A percentile compares a stretch with the other conserved stretches of the same genome.
These are phyloP conservation scores for Nematolebias whitei DNA, from an alignment of 2,113 vertebrate species.

Conservation along the genomic window DNA sequence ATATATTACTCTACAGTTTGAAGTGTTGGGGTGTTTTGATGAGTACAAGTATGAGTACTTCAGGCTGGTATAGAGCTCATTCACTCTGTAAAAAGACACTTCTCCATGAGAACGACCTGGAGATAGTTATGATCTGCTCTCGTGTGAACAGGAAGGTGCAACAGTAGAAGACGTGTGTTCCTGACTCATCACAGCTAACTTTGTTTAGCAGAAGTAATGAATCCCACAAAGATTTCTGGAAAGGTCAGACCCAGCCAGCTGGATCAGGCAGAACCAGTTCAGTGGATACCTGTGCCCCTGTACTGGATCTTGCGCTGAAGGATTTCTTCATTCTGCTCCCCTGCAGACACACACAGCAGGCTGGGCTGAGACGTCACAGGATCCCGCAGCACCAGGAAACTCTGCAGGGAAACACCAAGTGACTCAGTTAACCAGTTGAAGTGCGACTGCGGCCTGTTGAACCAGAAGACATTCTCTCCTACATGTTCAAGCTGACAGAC, in stretches of 20 bases:
- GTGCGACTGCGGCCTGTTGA: slow-evolving; percentile 4
- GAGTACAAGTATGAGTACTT: too few species aligned
- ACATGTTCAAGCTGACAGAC: background rate
- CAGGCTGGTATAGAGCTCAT: too few species aligned
- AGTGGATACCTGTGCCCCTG: slow-evolving; percentile 52
- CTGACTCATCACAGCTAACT: background rate
- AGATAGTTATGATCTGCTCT: too few species aligned
- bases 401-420: slow-evolving; percentile 59
- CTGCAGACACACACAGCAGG: slow-evolving; percentile 70
- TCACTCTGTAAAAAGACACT: too few species aligned
- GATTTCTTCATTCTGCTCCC: slow-evolving; percentile 39
- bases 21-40: too few species aligned
- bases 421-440: slow-evolving; percentile 39
- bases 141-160: background rate
- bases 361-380: slow-evolving; percentile 46
- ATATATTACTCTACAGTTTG: too few species aligned
- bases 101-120: too few species aligned
- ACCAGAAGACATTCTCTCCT: slow-evolving; percentile 4
- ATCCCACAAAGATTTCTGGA: background rate
- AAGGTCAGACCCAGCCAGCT: background rate
- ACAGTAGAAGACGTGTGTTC: background rate
- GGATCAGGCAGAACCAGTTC: background rate
- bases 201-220: background rate
- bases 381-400: slow-evolving; percentile 70
- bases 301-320: slow-evolving; percentile 49